Percentiles rank a stretch among this genome's conserved stretches.
Conservation (phyloP, 2,113 vertebrate species). For the Oxyura jamaicensis region DNA sequence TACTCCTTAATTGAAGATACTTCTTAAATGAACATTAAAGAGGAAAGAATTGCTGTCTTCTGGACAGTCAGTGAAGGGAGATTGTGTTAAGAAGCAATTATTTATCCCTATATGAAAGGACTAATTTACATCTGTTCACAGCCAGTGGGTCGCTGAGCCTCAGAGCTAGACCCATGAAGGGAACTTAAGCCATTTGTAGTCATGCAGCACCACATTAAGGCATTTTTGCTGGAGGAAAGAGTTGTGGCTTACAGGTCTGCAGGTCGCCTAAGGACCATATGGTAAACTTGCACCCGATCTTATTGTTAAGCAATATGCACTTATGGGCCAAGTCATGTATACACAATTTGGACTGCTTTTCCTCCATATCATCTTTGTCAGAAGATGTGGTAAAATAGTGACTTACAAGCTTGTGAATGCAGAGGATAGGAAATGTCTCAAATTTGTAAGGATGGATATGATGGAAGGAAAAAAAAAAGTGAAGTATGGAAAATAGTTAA, state of each 20-base stretch:
- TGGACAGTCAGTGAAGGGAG: not conserved
- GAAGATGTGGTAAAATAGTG: not conserved
- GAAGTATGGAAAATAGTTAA: not conserved
- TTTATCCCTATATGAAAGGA: not conserved
- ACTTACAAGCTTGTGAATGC: not conserved
- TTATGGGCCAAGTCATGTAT: not conserved
- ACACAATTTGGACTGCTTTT: not conserved
- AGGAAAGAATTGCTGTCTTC: not conserved
- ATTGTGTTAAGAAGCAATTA: not conserved
- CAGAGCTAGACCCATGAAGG: not conserved
- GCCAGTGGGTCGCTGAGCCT: not conserved
- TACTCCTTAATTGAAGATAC: not conserved
- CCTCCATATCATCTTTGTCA: not conserved
- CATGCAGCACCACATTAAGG: not conserved
- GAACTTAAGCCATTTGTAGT: not conserved
- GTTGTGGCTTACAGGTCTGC: not conserved
- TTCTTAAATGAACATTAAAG: not conserved
- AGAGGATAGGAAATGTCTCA: not conserved
- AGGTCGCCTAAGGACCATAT: not conserved
- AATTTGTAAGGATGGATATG: not conserved
- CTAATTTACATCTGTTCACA: not conserved
- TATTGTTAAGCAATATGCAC: not conserved
- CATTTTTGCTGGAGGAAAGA: not conserved
- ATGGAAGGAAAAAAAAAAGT: not conserved
- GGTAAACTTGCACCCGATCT: not conserved